Percentiles rank a stretch among this genome's conserved stretches.
phyloP scores from a whole-genome alignment of 2,888 invertebrate species.

The Slavum lentiscoides region DNA sequence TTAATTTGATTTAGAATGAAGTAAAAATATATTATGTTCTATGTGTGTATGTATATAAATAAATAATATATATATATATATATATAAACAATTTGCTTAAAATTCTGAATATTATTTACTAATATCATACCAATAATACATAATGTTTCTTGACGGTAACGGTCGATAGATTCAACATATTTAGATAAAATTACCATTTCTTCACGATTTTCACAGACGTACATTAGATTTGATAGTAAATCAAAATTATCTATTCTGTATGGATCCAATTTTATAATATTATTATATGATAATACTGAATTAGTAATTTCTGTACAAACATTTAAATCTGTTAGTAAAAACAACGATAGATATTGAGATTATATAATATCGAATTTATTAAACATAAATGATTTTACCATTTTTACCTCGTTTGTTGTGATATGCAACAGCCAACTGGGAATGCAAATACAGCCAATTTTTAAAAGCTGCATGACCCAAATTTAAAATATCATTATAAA shows the following conservation, averaged over 20 bases:
- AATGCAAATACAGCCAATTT: constrained; percentile 84
- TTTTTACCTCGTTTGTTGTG: constrained; percentile 83
- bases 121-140: constrained; percentile 83
- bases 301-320: constrained; percentile 44
- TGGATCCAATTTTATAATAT: constrained; percentile 73
- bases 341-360: neutral
- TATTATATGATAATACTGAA: constrained; percentile 45
- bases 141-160: constrained; percentile 95
- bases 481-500: constrained; percentile 75
- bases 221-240: constrained; percentile 92
- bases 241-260: constrained; percentile 94
- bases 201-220: constrained; percentile 88
- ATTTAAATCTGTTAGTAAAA: constrained; percentile 32
- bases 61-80: neutral
- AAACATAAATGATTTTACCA: constrained; percentile 1
- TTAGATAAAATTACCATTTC: constrained; percentile 93
- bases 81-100: neutral
- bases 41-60: neutral
- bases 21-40: neutral
- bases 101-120: neutral
- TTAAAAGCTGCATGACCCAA: constrained; percentile 79
- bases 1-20: neutral
- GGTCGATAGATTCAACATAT: constrained; percentile 89
- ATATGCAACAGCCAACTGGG: constrained; percentile 89
- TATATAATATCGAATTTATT: neutral